phyloP scores from a whole-genome alignment of 2,888 invertebrate genomes.

The Apoda limacodes region DNA sequence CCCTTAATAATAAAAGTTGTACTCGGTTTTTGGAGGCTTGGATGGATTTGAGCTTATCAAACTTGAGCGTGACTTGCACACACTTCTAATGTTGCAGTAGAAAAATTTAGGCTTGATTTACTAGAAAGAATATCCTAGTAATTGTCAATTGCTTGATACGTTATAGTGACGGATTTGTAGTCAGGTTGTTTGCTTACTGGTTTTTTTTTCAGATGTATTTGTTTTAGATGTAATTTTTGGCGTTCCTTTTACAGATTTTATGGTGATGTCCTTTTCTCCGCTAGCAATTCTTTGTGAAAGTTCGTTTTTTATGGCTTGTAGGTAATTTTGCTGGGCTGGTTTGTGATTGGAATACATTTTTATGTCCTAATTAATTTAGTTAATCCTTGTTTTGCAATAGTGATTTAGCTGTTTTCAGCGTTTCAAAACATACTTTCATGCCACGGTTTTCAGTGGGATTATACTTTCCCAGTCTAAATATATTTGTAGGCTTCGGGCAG shows the following conservation, averaged over 20 bases:
- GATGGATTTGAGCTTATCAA: conserved; percentile 17
- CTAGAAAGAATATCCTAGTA: conserved; percentile 14
- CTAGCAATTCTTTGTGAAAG: background rate
- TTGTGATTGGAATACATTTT: conserved; percentile 5
- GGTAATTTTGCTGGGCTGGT: too few species aligned
- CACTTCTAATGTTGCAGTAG: conserved; percentile 16
- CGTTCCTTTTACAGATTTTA: conserved; percentile 5
- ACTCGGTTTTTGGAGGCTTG: conserved; percentile 6
- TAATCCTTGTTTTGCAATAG: conserved; percentile 1
- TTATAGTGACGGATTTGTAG: too few species aligned
- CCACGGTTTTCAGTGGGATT: conserved; percentile 2
- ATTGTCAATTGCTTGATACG: conserved; percentile 6
- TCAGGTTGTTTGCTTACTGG: too few species aligned
- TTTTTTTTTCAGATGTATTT: too few species aligned
- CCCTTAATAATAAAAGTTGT: conserved; percentile 12
- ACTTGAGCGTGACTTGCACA: conserved; percentile 14
- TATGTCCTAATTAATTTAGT: background rate
- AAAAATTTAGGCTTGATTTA: conserved; percentile 12
- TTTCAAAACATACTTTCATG: conserved; percentile 7
- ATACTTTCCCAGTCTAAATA: conserved; percentile 5
- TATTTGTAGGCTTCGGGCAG: conserved; percentile 1
- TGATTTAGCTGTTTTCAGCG: conserved; percentile 1
- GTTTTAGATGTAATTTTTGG: too few species aligned
- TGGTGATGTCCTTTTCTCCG: conserved; percentile 3
- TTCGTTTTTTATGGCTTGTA: conserved; percentile 3